These are phyloP conservation scores for Holothuria glaberrima DNA, from an alignment of 35 echinoderm and acorn worm species.

Conservation along the genomic window DNA sequence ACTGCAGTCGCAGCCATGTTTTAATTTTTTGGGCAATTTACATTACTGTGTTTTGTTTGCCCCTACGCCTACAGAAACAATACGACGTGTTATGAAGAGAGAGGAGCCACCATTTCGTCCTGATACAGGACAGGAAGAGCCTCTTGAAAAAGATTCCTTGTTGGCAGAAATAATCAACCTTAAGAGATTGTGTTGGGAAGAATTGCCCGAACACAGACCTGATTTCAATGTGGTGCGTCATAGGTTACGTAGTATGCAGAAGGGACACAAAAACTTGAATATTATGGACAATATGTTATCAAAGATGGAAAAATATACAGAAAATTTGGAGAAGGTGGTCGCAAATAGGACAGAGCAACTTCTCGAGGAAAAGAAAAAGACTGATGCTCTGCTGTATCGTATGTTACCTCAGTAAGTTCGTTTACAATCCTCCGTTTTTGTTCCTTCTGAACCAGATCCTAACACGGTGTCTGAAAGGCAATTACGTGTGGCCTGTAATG, in stretches of 20 bases:
- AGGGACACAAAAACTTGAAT: slow-evolving; percentile 82
- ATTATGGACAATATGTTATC: slow-evolving; percentile 96
- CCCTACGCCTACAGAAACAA: slow-evolving; percentile 72
- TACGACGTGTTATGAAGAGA: slow-evolving; percentile 83
- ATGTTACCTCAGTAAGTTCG: slow-evolving; percentile 89
- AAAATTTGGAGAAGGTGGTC: slow-evolving; percentile 91
- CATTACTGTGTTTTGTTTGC: too few species aligned
- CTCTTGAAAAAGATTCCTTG: slow-evolving; percentile 12
- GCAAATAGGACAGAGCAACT: slow-evolving; percentile 82
- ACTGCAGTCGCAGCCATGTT: too few species aligned
- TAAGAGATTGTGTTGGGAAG: slow-evolving; percentile 86
- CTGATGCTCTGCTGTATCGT: slow-evolving; percentile 81
- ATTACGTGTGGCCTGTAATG: too few species aligned
- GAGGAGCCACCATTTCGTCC: slow-evolving; percentile 95
- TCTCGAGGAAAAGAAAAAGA: slow-evolving; percentile 93
- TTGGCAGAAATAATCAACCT: slow-evolving; percentile 58
- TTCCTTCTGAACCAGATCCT: too few species aligned
- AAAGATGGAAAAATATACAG: slow-evolving; percentile 97
- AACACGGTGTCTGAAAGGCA: too few species aligned
- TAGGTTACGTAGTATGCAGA: slow-evolving; percentile 77
- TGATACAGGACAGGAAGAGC: slow-evolving; percentile 45
- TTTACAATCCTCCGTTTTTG: too few species aligned
- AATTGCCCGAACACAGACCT: slow-evolving; percentile 81
- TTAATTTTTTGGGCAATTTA: too few species aligned
- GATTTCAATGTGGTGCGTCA: slow-evolving; percentile 80